Evolutionary conservation across 1,140 invertebrate species (phyloP).

Genomic region (Thaumatotibia leucotreta): DNA sequence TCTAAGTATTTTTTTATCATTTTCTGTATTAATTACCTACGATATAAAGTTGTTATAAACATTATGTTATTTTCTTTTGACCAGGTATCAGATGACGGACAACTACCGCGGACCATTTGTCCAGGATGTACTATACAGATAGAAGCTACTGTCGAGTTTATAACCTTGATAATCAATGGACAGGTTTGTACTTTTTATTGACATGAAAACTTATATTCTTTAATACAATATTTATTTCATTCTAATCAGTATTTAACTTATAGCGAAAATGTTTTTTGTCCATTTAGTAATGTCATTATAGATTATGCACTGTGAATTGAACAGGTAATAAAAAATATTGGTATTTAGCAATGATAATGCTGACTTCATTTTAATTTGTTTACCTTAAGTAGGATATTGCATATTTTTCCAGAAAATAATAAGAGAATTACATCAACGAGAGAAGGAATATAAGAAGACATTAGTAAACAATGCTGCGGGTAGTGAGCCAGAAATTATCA

Average conservation of each 20-base stretch:
- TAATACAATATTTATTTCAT: no score
- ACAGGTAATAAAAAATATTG: no score
- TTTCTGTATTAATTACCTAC: no score
- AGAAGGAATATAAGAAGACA: slow-evolving; percentile 56
- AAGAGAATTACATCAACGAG: slow-evolving; percentile 53
- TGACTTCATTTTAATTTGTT: no score
- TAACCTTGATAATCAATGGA: slow-evolving; percentile 82
- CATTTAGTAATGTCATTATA: no score
- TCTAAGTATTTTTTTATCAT: no score
- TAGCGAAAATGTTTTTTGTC: not conserved
- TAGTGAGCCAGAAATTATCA: slow-evolving; percentile 38
- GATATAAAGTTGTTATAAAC: no score
- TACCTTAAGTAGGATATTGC: no score
- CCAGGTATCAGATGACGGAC: slow-evolving; percentile 82
- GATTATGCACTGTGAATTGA: no score
- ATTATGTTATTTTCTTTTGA: slow-evolving; percentile 21
- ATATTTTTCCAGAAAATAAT: slow-evolving; percentile 62
- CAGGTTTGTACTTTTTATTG: slow-evolving; percentile 65
- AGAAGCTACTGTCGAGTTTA: slow-evolving; percentile 83
- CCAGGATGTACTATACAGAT: slow-evolving; percentile 85
- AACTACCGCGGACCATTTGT: slow-evolving; percentile 83
- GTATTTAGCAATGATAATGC: no score
- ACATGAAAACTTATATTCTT: not conserved
- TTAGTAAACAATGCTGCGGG: slow-evolving; percentile 20
- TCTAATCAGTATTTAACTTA: not conserved